Evolutionary conservation across 2,888 invertebrate genomes (phyloP).

Genomic region (Acanthosoma haemorrhoidale): DNA sequence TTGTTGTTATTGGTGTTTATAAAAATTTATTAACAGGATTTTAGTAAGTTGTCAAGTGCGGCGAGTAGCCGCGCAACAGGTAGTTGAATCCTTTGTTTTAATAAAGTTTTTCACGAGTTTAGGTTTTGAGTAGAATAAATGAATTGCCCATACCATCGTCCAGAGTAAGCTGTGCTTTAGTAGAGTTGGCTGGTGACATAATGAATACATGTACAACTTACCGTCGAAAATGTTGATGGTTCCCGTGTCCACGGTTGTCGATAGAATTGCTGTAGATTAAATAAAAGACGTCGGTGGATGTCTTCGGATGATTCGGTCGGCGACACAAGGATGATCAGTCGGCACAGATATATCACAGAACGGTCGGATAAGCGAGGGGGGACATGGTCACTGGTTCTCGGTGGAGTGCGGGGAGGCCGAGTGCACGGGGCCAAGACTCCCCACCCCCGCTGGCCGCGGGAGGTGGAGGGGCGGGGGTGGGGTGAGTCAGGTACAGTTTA

Average conservation of each 20-base stretch:
- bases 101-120: too few relatives aligned
- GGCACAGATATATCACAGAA: background rate
- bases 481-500: background rate
- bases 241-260: slow-evolving; percentile 29
- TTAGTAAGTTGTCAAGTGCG: too few relatives aligned
- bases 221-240: slow-evolving; percentile 32
- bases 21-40: too few relatives aligned
- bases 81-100: too few relatives aligned
- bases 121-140: too few relatives aligned
- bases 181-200: too few relatives aligned
- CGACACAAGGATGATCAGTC: background rate
- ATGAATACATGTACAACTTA: too few relatives aligned
- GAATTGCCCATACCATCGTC: too few relatives aligned
- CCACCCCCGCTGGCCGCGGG: background rate
- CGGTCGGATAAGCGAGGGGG: background rate
- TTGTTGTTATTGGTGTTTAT: too few relatives aligned
- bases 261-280: background rate
- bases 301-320: background rate
- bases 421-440: slow-evolving; percentile 21
- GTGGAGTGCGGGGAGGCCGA: slow-evolving; percentile 7
- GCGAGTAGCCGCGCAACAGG: too few relatives aligned
- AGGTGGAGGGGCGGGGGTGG: background rate
- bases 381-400: slow-evolving; percentile 16
- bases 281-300: too few relatives aligned
- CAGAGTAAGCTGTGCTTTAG: too few relatives aligned